Conservation (phyloP, 2,888 invertebrate species). For the Omphaloscelis lunosa region DNA sequence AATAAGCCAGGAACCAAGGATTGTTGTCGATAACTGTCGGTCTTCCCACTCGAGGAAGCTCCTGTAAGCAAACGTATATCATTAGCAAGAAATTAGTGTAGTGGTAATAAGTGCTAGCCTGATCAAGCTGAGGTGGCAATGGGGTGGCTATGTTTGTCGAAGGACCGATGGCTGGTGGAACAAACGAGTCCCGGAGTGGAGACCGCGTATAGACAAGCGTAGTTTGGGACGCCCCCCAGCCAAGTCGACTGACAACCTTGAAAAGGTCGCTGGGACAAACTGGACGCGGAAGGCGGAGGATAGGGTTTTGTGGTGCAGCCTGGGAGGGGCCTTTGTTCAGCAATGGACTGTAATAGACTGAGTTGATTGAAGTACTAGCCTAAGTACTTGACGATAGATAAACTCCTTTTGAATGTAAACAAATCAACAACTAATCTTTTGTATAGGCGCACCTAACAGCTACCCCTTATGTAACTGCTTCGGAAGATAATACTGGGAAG, state of each 20-base stretch:
- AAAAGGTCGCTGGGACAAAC: background rate
- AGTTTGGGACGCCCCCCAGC: background rate
- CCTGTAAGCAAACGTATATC: slow-evolving; percentile 65
- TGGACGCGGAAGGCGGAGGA: background rate
- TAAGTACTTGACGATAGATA: background rate
- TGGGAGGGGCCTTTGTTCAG: background rate
- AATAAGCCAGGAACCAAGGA: slow-evolving; percentile 76
- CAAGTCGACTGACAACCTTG: background rate
- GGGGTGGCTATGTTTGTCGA: background rate
- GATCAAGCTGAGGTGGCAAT: background rate
- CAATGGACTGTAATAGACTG: background rate
- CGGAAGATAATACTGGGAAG: background rate
- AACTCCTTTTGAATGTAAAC: background rate
- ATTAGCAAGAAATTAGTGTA: background rate
- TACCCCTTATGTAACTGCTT: background rate
- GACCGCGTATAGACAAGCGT: no score
- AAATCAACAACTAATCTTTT: background rate
- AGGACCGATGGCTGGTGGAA: background rate
- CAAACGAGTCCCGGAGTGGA: background rate
- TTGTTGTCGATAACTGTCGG: slow-evolving; percentile 74
- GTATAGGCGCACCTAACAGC: background rate
- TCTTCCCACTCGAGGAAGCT: slow-evolving; percentile 85
- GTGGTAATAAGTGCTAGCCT: background rate
- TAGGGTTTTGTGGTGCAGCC: background rate
- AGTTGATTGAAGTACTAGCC: background rate